Evolutionary conservation across 2,113 vertebrate genomes (phyloP), one percentile per base, ranked within the genome.

Genomic region (Quiscalus mexicanus): DNA sequence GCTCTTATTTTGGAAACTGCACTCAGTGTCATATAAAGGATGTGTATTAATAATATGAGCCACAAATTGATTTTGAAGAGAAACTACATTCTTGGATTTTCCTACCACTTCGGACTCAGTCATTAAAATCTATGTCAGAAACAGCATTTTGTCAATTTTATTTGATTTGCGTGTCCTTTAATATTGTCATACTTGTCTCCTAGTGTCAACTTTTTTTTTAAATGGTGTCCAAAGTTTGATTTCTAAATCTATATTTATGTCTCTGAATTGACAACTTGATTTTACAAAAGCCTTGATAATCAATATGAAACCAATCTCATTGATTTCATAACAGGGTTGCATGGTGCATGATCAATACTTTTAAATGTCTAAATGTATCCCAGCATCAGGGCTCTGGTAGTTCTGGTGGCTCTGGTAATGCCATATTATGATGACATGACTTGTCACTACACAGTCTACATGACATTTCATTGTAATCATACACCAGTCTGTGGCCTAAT

Each of bases 161-260:
- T 68, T 86, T 75, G 37, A 62, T 91, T 89, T 87, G 13, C 12
- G 62, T 50, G 47, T 77, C 60, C 16, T 93, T 87, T 89, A 74
- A 49, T 79, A 91, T 59, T 81, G 33, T 55, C 64, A 22, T 71
- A 9, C 12, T 77, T 25, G 15, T 84, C 15, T 73, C 6, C 11
- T 31, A 64, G 8, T 7, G 22, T 78, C 15, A 80, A 33, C 53
- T 49, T 74, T 52, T 80, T 7, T 30, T 19, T 27, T 9, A 7
- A 28, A 52, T 12, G 1, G 1, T 56, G 15, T 42, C 11, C 44
- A 22, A 71, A 47, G 1, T 81, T 68, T 84, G 52, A 84, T 84
- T 82, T 93, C 22, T 75, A 71, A 94, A 95, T 91, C 70, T 76
- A 56, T 89, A 71, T 84, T 86, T 87, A 78, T 30, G 41, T 47